Evolutionary conservation across 2,113 vertebrate species (phyloP).

Genomic region (Elachura formosa): DNA sequence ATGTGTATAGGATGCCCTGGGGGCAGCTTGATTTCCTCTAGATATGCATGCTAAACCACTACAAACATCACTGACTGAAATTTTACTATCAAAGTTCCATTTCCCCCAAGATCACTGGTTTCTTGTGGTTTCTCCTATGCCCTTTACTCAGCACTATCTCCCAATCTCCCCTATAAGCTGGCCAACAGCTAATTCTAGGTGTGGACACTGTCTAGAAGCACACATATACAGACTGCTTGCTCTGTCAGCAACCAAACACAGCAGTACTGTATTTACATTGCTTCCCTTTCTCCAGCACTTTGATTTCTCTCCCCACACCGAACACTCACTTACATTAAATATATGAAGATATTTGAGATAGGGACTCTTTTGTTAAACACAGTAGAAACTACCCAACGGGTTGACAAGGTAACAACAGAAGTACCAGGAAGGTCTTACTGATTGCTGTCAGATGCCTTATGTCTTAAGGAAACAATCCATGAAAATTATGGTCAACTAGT

Average conservation of each 20-base stretch:
- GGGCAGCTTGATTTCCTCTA: not conserved
- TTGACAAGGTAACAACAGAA: not conserved
- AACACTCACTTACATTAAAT: not conserved
- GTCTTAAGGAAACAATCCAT: not conserved
- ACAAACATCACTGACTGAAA: not conserved
- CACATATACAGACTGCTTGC: not conserved
- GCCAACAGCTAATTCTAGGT: not conserved
- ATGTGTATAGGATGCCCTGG: not conserved
- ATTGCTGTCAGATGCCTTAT: not conserved
- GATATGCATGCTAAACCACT: not conserved
- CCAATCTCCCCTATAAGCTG: not conserved
- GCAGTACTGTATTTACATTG: not conserved
- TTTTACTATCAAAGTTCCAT: not conserved
- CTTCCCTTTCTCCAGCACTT: not conserved
- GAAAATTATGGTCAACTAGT: not conserved
- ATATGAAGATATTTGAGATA: not conserved
- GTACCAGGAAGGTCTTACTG: not conserved
- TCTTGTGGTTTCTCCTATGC: not conserved
- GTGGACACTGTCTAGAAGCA: not conserved
- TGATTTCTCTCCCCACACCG: not conserved
- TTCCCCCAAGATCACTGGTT: not conserved
- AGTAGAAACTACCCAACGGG: not conserved
- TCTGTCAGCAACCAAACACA: not conserved
- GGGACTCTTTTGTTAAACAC: not conserved
- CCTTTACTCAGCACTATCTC: not conserved